Base-by-base conservation (phyloP, 2,113 vertebrate genomes). In the Forbesichthys papilliferus region DNA sequence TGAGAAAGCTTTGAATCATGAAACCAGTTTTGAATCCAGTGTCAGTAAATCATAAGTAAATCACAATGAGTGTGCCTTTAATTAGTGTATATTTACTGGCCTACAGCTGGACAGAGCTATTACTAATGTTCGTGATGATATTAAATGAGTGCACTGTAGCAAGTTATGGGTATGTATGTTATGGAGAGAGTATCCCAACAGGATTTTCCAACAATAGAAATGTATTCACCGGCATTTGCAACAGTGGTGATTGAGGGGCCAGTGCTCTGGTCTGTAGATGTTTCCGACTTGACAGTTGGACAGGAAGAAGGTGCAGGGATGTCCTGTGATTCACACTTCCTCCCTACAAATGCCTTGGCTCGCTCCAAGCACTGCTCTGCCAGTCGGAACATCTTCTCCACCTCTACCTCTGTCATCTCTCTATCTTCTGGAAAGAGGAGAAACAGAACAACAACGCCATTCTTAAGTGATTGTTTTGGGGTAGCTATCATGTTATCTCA, bases 321-420 rank as follows among this genome's bases (percentile, higher is more conserved):
- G 60, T 67, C 53, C 11, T 71, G 16, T 2, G 70, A 55, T 5
- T 85, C 73, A 0, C 51, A 9, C 51, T 36, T 82, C 65, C 75
- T 90, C 36, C 71, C 92, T 1, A 94, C 79, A 1, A 95, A 96
- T 0, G 94, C 95, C 83, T 94, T 96, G 63, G 95, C 93, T 53
- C 97, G 91, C 83, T 98, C 97, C 84, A 98, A 87, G 84, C 97
- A 99, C 83, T 99, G 97, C 82, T 96, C 96, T 0, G 95, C 95
- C 9, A 99, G 85, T 74, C 93, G 95, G 79, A 99, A 88, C 96
- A 99, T 95, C 83, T 95, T 95, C 0, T 93, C 92, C 57, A 94
- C 93, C 73, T 98, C 95, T 0, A 93, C 67, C 0, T 70, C 74
- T 62, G 93, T 66, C 0, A 84, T 69, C 5, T 93, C 91, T 11